phyloP scores from a whole-genome alignment of 92 coral and sea anemone genomes.

The Phenganax subtilis region DNA sequence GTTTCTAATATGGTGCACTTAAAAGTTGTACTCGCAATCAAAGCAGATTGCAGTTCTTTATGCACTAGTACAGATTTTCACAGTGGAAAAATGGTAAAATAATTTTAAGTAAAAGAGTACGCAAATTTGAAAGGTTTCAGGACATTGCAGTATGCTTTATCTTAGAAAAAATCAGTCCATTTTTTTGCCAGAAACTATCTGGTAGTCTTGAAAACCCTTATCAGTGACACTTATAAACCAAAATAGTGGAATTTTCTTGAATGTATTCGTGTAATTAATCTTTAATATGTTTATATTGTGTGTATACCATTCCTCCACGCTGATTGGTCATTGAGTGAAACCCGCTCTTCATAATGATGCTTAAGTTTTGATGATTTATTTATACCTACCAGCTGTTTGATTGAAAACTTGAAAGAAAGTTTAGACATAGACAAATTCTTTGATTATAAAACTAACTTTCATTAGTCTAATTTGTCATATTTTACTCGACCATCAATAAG shows the following conservation, averaged over 20 bases:
- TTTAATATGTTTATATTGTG: constrained; percentile 30
- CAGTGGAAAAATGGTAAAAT: no score
- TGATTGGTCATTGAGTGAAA: constrained; percentile 13
- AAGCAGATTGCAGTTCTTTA: not conserved
- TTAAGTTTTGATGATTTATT: constrained; percentile 26
- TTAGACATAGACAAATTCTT: not conserved
- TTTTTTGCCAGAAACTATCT: not conserved
- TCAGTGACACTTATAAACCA: not conserved
- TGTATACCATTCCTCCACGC: not conserved
- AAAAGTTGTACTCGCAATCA: not conserved
- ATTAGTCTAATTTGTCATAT: not conserved
- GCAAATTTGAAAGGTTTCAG: no score
- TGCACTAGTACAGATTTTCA: no score
- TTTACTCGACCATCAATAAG: not conserved
- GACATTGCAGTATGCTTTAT: no score
- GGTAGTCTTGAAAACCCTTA: not conserved
- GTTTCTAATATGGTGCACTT: not conserved
- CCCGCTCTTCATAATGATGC: constrained; percentile 31
- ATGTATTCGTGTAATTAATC: not conserved
- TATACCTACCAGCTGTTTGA: constrained; percentile 27
- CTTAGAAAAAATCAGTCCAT: no score
- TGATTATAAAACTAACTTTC: not conserved
- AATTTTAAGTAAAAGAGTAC: no score
- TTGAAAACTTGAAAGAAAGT: not conserved
- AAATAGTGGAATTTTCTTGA: not conserved